phyloP scores from a whole-genome alignment of 1,140 invertebrate species.

The Coelopa frigida region DNA sequence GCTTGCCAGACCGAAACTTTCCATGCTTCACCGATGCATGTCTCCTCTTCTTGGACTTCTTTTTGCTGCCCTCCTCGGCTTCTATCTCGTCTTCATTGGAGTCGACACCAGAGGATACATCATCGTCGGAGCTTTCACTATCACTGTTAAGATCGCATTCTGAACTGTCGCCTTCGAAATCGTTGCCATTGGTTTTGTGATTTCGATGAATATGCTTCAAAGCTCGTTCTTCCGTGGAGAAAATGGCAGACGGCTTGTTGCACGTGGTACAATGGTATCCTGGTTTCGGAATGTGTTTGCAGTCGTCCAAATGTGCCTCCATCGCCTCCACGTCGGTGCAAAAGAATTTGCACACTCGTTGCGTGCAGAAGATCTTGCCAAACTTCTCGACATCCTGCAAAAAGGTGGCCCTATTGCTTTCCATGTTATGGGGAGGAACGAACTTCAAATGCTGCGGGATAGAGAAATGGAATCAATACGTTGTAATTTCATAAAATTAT shows the following conservation, averaged over 20 bases:
- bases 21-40: too few species aligned
- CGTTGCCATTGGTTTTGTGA: slow-evolving; percentile 7
- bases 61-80: not conserved
- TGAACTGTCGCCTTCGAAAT: slow-evolving; percentile 24
- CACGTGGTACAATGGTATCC: slow-evolving; percentile 12
- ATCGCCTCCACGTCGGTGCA: not conserved
- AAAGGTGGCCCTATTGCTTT: too few species aligned
- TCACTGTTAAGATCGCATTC: slow-evolving; percentile 28
- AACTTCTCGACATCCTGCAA: slow-evolving; percentile 8
- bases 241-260: not conserved
- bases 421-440: too few species aligned
- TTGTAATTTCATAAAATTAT: too few species aligned
- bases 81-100: slow-evolving; percentile 10
- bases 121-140: slow-evolving; percentile 28
- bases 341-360: slow-evolving; percentile 5
- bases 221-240: slow-evolving; percentile 2
- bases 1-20: too few species aligned
- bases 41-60: not conserved
- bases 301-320: not conserved
- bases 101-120: slow-evolving; percentile 24
- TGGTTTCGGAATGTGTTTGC: not conserved
- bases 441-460: too few species aligned
- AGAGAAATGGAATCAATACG: too few species aligned
- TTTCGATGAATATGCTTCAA: slow-evolving; percentile 8
- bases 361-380: slow-evolving; percentile 2